These are phyloP conservation scores for Agrochola lychnidis DNA, from an alignment of 2,888 invertebrate species.

Conservation along the genomic window DNA sequence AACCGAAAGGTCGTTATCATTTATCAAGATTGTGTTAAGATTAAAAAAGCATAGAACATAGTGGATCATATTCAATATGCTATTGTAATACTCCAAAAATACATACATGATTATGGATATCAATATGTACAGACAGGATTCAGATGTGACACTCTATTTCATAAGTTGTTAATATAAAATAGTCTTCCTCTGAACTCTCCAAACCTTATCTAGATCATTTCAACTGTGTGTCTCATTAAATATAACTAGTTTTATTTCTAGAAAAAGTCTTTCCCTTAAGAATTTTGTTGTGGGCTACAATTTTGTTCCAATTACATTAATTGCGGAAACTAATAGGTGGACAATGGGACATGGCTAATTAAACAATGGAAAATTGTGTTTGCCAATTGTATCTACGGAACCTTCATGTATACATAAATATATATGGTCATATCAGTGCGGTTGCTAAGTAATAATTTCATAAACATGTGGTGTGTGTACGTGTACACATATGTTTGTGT, in stretches of 20 bases:
- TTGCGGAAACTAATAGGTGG: background rate
- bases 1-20: background rate
- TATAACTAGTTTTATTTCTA: background rate
- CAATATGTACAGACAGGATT: background rate
- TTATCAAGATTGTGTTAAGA: background rate
- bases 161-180: background rate
- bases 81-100: background rate
- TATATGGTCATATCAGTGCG: constrained; percentile 64
- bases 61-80: background rate
- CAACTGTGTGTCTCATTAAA: background rate
- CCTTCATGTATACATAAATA: constrained; percentile 52
- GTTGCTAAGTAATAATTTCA: constrained; percentile 62
- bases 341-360: background rate
- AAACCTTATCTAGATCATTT: background rate
- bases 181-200: too few species aligned
- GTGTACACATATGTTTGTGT: constrained; percentile 63
- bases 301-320: constrained; percentile 32
- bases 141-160: background rate
- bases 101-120: too few species aligned
- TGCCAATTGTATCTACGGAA: constrained; percentile 54
- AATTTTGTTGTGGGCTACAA: constrained; percentile 18
- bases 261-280: background rate
- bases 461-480: constrained; percentile 61
- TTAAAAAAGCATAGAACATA: background rate
- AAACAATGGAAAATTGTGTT: constrained; percentile 14